Conservation (phyloP, 2,113 vertebrate species). For the Balaeniceps rex region DNA sequence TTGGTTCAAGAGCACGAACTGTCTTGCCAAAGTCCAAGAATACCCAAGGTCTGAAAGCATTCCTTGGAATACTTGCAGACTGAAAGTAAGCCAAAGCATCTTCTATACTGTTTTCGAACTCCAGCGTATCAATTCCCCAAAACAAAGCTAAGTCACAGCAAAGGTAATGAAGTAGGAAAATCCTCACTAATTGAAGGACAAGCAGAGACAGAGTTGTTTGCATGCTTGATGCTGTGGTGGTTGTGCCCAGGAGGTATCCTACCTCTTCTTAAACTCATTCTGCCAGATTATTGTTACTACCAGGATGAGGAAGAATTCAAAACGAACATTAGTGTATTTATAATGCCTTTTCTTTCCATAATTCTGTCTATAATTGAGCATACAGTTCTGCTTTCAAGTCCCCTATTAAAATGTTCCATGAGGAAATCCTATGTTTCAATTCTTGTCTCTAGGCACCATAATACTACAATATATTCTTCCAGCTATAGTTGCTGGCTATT, state of each 20-base stretch:
- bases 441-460: background rate
- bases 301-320: background rate
- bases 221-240: background rate
- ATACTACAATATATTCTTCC: background rate
- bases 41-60: background rate
- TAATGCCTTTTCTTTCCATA: background rate
- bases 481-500: background rate
- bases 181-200: background rate
- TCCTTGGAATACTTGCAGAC: background rate
- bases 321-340: background rate
- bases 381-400: background rate
- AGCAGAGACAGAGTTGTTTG: background rate
- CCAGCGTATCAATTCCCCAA: background rate
- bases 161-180: background rate
- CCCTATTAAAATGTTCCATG: background rate
- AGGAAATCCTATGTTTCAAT: background rate
- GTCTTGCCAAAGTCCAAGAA: background rate
- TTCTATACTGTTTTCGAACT: background rate
- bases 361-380: background rate
- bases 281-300: background rate
- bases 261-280: background rate
- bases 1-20: background rate
- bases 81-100: background rate
- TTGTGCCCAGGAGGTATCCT: background rate
- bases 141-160: background rate